Conservation (phyloP, 2,113 vertebrate genomes). For the Patagioenas fasciata region DNA sequence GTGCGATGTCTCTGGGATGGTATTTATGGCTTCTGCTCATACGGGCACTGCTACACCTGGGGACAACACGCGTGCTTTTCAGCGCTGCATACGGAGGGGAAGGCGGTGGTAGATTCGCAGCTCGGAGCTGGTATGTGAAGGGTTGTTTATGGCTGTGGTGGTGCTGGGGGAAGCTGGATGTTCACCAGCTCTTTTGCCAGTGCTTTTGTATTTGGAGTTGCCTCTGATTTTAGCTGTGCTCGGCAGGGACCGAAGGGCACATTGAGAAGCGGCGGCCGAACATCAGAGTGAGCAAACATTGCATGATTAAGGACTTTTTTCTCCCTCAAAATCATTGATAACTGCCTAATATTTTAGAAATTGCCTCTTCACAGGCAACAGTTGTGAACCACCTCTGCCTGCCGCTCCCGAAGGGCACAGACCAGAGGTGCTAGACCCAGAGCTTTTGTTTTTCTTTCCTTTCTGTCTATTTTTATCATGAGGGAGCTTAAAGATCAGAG, state of each 20-base stretch:
- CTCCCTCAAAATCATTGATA: not conserved
- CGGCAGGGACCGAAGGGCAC: too few relatives aligned
- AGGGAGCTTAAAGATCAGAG: too few relatives aligned
- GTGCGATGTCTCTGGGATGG: not conserved
- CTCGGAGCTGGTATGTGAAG: not conserved
- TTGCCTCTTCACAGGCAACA: not conserved
- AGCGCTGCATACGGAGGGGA: fast-evolving
- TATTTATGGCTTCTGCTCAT: not conserved
- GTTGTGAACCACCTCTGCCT: not conserved
- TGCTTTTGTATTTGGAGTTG: not conserved
- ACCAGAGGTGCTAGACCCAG: too few relatives aligned
- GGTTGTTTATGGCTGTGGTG: not conserved
- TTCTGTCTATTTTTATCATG: too few relatives aligned
- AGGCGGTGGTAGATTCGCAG: not conserved
- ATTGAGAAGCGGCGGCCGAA: too few relatives aligned
- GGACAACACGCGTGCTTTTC: not conserved
- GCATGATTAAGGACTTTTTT: too few relatives aligned
- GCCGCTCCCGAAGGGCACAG: too few relatives aligned
- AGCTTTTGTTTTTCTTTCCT: too few relatives aligned
- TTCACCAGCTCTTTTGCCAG: not conserved
- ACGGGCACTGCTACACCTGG: not conserved
- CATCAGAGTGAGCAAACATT: too few relatives aligned
- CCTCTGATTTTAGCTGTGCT: not conserved
- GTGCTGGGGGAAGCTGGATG: not conserved
- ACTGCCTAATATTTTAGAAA: not conserved